Evolutionary conservation across 2,113 vertebrate genomes (phyloP).

Genomic region (cat (Felis catus)): DNA sequence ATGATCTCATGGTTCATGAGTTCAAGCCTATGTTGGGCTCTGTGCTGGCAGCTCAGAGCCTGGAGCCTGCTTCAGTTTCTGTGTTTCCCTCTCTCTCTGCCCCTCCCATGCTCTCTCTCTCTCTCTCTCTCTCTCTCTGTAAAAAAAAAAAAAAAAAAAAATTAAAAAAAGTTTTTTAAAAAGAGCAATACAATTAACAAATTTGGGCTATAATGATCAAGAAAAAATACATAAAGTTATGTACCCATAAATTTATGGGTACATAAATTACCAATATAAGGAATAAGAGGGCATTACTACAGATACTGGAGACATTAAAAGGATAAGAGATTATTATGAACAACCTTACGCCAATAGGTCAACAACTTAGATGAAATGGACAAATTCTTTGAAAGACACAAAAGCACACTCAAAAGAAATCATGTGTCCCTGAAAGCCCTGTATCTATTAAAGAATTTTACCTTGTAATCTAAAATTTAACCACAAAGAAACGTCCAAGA

Average conservation of each 20-base stretch:
- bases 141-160: too few species aligned
- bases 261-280: not conserved
- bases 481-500: not conserved
- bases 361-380: not conserved
- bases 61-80: too few species aligned
- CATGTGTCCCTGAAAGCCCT: not conserved
- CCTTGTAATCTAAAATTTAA: not conserved
- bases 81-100: too few species aligned
- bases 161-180: not conserved
- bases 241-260: not conserved
- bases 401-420: not conserved
- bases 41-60: too few species aligned
- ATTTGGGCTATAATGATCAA: not conserved
- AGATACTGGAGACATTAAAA: not conserved
- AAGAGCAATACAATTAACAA: slow-evolving; percentile 35
- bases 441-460: not conserved
- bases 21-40: too few species aligned
- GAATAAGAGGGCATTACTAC: not conserved
- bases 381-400: not conserved
- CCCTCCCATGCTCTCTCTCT: too few species aligned
- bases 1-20: too few species aligned
- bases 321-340: not conserved
- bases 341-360: not conserved
- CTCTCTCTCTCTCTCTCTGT: too few species aligned
- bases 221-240: not conserved